These are phyloP conservation scores for Nestor notabilis DNA, from an alignment of 2,113 vertebrate species.

Conservation along the genomic window DNA sequence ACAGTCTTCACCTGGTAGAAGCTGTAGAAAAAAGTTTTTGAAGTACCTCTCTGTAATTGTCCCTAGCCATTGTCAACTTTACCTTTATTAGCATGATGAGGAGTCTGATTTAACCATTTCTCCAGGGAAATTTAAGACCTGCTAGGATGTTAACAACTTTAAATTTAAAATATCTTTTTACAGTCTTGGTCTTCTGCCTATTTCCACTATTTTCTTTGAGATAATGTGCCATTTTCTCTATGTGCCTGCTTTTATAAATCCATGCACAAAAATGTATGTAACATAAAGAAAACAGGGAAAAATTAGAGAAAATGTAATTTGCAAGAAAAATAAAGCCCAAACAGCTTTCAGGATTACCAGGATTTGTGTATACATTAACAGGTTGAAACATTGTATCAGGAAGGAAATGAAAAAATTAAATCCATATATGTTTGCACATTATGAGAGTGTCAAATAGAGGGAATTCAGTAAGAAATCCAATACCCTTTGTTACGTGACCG, in stretches of 20 bases:
- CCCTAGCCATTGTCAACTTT: background rate
- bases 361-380: constrained; percentile 27
- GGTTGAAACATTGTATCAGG: background rate
- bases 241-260: background rate
- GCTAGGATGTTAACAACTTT: background rate
- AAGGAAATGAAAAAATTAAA: constrained; percentile 42
- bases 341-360: background rate
- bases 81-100: background rate
- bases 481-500: background rate
- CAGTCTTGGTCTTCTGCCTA: background rate
- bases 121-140: background rate
- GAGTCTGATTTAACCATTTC: background rate
- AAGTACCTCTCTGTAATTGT: background rate
- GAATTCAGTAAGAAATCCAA: constrained; percentile 24
- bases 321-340: constrained; percentile 21
- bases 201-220: background rate
- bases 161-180: background rate
- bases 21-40: background rate
- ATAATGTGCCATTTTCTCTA: background rate
- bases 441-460: background rate
- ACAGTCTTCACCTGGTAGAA: background rate
- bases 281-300: background rate
- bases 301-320: background rate
- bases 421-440: constrained; percentile 11
- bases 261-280: background rate